A percentile compares a stretch with the other conserved stretches of the same genome.
Evolutionary conservation across 2,888 invertebrate genomes (phyloP).

Genomic region (Blastobasis adustella): DNA sequence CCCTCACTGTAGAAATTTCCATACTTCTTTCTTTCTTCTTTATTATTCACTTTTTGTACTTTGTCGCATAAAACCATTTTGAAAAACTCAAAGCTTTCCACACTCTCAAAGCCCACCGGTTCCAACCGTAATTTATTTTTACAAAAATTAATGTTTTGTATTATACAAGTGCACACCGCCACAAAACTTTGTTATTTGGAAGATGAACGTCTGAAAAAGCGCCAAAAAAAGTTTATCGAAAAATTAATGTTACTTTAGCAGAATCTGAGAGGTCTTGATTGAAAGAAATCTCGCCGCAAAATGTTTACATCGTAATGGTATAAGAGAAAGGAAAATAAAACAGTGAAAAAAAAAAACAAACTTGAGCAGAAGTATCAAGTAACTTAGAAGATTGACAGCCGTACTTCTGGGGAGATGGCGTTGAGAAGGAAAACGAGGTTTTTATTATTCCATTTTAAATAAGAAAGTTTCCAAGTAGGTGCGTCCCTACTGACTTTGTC

Average conservation of each 20-base stretch:
- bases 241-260: slow-evolving; percentile 1
- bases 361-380: slow-evolving; percentile 8
- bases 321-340: neutral
- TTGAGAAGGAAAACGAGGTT: too few species aligned
- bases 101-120: too few species aligned
- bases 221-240: slow-evolving; percentile 4
- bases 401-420: too few species aligned
- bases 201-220: slow-evolving; percentile 7
- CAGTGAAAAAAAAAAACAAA: neutral
- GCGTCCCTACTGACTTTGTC: too few species aligned
- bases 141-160: slow-evolving; percentile 17
- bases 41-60: too few species aligned
- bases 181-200: slow-evolving; percentile 19
- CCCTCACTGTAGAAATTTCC: too few species aligned
- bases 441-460: too few species aligned
- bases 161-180: slow-evolving; percentile 19
- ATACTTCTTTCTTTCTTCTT: too few species aligned
- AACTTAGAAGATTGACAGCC: slow-evolving; percentile 20
- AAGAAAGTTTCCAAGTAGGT: too few species aligned
- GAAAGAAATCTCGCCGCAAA: neutral
- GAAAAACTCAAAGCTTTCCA: too few species aligned
- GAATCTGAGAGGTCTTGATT: neutral
- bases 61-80: too few species aligned
- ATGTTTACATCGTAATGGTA: neutral
- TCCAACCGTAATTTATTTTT: too few species aligned